Conservation (phyloP, 2,113 vertebrate species). For the Hemiprocne comata region DNA sequence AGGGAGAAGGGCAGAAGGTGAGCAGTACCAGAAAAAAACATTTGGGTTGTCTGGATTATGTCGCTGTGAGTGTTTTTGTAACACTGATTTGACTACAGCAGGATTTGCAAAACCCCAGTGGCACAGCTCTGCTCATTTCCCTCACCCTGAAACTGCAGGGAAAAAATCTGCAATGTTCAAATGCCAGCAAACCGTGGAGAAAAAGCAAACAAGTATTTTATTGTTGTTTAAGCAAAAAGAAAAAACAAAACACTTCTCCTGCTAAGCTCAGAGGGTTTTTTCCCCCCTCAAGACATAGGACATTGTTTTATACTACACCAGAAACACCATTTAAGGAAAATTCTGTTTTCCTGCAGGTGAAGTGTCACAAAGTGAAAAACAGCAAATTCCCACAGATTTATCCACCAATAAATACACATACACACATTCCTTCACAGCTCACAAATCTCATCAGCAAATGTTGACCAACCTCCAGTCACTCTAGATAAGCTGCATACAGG, state of each 20-base stretch:
- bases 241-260: neutral
- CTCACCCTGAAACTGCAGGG: neutral
- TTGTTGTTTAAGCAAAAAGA: neutral
- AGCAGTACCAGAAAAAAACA: neutral
- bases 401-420: neutral
- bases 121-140: neutral
- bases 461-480: neutral
- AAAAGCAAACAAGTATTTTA: neutral
- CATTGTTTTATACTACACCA: neutral
- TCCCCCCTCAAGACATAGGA: neutral
- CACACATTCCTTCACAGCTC: neutral
- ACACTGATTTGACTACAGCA: neutral
- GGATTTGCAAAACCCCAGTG: neutral
- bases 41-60: neutral
- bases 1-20: neutral
- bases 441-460: slow-evolving; percentile 38
- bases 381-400: neutral
- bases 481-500: neutral
- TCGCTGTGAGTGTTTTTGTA: neutral
- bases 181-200: neutral
- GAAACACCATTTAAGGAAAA: neutral
- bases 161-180: neutral
- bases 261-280: neutral
- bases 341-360: slow-evolving; percentile 22
- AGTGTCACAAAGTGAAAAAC: slow-evolving; percentile 50